Conservation (phyloP, 2,797 vertebrate genomes). For the Peromyscus attwateri region DNA sequence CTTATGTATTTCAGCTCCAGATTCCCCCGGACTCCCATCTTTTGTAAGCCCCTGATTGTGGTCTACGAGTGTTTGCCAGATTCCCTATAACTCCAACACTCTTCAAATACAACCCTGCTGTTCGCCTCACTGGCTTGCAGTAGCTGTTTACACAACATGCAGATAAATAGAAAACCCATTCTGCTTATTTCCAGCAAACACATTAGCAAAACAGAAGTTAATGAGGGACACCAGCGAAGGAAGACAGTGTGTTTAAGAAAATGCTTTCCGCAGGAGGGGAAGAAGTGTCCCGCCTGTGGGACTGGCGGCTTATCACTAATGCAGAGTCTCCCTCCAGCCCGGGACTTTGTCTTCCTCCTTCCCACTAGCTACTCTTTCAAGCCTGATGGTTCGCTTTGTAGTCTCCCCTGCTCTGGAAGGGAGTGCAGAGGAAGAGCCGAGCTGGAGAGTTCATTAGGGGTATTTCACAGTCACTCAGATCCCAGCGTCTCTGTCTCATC, state of each 20-base stretch:
- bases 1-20: not conserved
- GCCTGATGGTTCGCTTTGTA: slow-evolving; percentile 73
- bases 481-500: slow-evolving; percentile 75
- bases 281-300: slow-evolving; percentile 56
- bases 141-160: slow-evolving; percentile 63
- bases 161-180: slow-evolving; percentile 65
- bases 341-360: slow-evolving; percentile 77
- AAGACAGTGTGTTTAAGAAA: slow-evolving; percentile 75
- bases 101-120: slow-evolving; percentile 60
- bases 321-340: slow-evolving; percentile 71
- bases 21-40: not conserved
- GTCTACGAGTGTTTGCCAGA: slow-evolving; percentile 38
- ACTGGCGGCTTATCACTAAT: slow-evolving; percentile 78
- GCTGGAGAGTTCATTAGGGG: slow-evolving; percentile 78
- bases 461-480: slow-evolving; percentile 73
- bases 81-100: slow-evolving; percentile 20
- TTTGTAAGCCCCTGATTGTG: slow-evolving; percentile 44
- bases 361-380: slow-evolving; percentile 69
- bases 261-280: slow-evolving; percentile 66
- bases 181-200: slow-evolving; percentile 61
- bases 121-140: slow-evolving; percentile 54
- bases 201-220: slow-evolving; percentile 67
- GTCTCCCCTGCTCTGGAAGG: slow-evolving; percentile 58
- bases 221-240: slow-evolving; percentile 48
- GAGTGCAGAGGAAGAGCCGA: slow-evolving; percentile 32